phyloP scores from a whole-genome alignment of 2,888 invertebrate species.

The Oasisia sp. region DNA sequence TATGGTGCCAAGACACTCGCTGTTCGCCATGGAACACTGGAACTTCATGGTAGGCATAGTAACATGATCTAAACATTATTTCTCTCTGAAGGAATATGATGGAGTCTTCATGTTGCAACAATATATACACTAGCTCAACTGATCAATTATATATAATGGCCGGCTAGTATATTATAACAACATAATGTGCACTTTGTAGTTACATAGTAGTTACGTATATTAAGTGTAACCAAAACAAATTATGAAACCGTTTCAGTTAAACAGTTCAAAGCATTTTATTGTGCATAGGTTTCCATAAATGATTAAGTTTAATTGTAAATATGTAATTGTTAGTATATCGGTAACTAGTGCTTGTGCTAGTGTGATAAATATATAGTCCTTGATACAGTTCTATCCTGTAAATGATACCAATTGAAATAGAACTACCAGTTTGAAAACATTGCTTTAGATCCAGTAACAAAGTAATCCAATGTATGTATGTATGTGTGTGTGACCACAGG shows the following conservation, averaged over 20 bases:
- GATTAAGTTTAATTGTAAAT: too few species aligned
- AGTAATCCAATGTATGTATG: not conserved
- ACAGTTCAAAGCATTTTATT: too few species aligned
- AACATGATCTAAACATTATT: not conserved
- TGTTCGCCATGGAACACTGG: slow-evolving; percentile 58
- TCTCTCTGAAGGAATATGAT: too few species aligned
- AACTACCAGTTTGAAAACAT: not conserved
- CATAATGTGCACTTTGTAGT: too few species aligned
- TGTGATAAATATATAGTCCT: not conserved
- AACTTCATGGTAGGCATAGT: slow-evolving; percentile 55
- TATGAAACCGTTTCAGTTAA: too few species aligned
- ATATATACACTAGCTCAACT: too few species aligned
- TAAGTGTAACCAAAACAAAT: too few species aligned
- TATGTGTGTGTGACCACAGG: slow-evolving; percentile 43
- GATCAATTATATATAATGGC: too few species aligned
- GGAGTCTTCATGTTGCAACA: too few species aligned
- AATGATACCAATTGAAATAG: not conserved
- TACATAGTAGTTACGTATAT: too few species aligned
- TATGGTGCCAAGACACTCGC: slow-evolving; percentile 61
- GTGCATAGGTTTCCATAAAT: not conserved
- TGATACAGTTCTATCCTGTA: not conserved
- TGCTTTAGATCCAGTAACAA: not conserved
- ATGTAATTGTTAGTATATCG: not conserved
- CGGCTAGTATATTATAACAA: too few species aligned
- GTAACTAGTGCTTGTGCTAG: not conserved